Evolutionary conservation across 2,113 vertebrate genomes (phyloP).

Genomic region (Sinocyclocheilus anshuiensis): DNA sequence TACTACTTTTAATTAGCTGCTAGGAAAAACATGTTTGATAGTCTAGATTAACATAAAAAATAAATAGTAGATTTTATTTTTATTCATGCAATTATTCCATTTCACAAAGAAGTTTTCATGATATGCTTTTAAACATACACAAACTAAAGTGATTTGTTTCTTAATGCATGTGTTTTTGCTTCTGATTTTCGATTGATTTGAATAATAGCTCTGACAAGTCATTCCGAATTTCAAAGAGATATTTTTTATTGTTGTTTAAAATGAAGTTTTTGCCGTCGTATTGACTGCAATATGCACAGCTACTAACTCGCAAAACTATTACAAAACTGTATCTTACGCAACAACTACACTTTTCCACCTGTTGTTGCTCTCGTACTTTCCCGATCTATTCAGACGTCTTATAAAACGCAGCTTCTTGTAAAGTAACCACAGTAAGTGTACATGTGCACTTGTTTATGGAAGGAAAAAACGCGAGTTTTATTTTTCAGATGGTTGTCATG

Average conservation of each 20-base stretch:
- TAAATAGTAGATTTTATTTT: too few relatives aligned
- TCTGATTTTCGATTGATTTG: not conserved
- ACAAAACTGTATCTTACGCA: not conserved
- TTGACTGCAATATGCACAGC: not conserved
- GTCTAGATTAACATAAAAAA: too few relatives aligned
- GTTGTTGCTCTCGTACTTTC: not conserved
- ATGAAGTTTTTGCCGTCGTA: not conserved
- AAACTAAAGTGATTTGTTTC: not conserved
- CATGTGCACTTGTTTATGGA: too few relatives aligned
- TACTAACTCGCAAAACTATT: not conserved
- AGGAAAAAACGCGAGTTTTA: not conserved
- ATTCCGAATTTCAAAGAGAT: not conserved
- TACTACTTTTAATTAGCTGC: not conserved
- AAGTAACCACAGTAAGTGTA: not conserved
- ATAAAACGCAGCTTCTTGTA: not conserved
- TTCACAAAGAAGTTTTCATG: not conserved
- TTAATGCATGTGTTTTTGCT: not conserved
- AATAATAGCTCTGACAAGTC: not conserved
- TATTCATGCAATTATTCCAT: too few relatives aligned
- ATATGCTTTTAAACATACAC: not conserved
- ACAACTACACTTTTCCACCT: not conserved
- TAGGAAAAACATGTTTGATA: not conserved
- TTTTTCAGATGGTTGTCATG: constrained; percentile 76
- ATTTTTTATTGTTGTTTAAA: not conserved
- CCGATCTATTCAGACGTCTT: not conserved